Evolutionary conservation across 2,113 vertebrate species (phyloP).

Genomic region (Prolemur simus): DNA sequence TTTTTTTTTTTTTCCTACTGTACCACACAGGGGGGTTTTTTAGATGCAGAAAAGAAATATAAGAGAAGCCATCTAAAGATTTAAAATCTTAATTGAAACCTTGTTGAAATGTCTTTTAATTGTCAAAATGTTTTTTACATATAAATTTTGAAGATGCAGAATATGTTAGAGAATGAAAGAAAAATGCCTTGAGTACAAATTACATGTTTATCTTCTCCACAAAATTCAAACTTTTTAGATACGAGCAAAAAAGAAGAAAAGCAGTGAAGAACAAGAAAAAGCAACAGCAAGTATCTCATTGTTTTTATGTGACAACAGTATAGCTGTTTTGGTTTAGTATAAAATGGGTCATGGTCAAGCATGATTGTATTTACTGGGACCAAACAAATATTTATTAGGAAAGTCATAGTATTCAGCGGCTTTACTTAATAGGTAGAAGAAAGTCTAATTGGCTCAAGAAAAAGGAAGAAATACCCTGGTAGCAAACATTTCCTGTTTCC

Average conservation of each 20-base stretch:
- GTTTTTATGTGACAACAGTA: slow-evolving; percentile 23
- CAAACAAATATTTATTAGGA: neutral
- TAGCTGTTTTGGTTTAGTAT: neutral
- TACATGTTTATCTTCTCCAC: slow-evolving; percentile 41
- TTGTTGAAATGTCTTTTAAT: neutral
- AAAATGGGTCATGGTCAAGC: neutral
- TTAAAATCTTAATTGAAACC: slow-evolving; percentile 24
- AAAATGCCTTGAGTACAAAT: slow-evolving; percentile 34
- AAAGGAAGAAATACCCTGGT: neutral
- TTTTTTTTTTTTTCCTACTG: neutral
- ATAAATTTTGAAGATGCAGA: slow-evolving; percentile 12
- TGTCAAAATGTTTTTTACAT: slow-evolving; percentile 5
- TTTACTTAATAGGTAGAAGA: neutral
- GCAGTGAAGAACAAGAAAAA: slow-evolving; percentile 90
- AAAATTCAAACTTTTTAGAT: slow-evolving; percentile 81
- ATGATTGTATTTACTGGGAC: neutral
- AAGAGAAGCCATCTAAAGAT: neutral
- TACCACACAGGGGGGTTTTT: neutral
- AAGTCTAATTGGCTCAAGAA: neutral
- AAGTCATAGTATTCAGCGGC: neutral
- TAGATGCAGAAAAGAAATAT: neutral
- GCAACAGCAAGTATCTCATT: slow-evolving; percentile 85
- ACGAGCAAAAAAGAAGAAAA: slow-evolving; percentile 94
- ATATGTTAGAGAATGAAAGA: neutral
- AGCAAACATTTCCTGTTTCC: neutral